phyloP scores from a whole-genome alignment of 2,113 vertebrate genomes.

The Sterrhoptilus dennistouni region DNA sequence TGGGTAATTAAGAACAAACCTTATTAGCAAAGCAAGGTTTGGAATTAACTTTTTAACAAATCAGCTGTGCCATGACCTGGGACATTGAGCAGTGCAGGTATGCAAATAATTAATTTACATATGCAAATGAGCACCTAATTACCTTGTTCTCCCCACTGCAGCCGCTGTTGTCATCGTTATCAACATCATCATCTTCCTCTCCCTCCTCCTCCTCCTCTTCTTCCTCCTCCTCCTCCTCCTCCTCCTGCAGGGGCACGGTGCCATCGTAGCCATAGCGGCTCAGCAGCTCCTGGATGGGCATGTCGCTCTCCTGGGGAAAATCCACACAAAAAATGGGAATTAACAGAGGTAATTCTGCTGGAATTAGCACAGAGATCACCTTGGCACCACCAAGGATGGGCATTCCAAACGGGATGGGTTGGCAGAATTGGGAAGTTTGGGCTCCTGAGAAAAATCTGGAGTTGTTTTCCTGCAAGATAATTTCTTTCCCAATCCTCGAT shows the following conservation, averaged over 20 bases:
- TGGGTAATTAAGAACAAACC: not conserved
- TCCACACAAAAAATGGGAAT: not conserved
- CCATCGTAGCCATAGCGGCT: slow-evolving; percentile 92
- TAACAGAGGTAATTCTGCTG: not conserved
- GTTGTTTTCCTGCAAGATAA: too few relatives aligned
- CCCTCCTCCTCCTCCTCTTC: slow-evolving; percentile 87
- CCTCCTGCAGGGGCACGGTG: slow-evolving; percentile 84
- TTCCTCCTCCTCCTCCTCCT: slow-evolving; percentile 84
- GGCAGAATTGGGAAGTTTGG: too few relatives aligned
- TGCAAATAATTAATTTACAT: not conserved
- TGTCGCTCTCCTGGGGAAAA: slow-evolving; percentile 87
- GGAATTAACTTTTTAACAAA: not conserved
- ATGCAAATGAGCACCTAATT: not conserved
- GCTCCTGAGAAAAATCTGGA: too few relatives aligned
- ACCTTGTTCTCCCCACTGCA: slow-evolving; percentile 87
- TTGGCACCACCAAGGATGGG: too few relatives aligned
- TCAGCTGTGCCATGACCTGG: not conserved
- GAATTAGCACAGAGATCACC: too few relatives aligned
- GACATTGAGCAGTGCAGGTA: rapidly evolving
- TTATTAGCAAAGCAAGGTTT: not conserved
- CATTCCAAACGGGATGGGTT: too few relatives aligned
- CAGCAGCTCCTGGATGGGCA: slow-evolving; percentile 96
- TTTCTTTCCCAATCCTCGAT: too few relatives aligned
- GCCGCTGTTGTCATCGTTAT: slow-evolving; percentile 91
- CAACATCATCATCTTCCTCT: slow-evolving; percentile 83